Base-by-base conservation (phyloP, 2,888 invertebrate species). In the Fragum whitleyi region DNA sequence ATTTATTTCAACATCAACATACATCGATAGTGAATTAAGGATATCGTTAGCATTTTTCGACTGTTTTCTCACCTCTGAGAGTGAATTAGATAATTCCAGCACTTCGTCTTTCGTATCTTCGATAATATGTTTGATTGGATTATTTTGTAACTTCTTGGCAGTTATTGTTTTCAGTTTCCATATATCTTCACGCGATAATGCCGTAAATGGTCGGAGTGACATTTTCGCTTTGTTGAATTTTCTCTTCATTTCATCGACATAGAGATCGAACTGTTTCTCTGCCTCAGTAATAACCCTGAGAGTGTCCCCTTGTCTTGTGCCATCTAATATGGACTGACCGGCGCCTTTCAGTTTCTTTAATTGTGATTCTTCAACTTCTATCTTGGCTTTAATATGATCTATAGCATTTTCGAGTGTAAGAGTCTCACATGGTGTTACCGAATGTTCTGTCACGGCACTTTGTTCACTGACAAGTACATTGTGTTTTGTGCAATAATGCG, bases 301-400 rank as follows among this genome's bases (percentile, higher is more conserved):
- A 3, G 73, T 75, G 14, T 75, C 72, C 3, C 73, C 78, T 55
- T 82, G 78, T n/a, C 70, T 16, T 19, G 55, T 76, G 5, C 82
- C 82, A 29, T 82, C 82, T 21, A 82, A 67, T 62, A 82, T 82
- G 7, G 78, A 73, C 70, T 82, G 79, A 36, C 79, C 79, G 19
- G 70, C 65, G 1, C 47, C 61, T 62, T 79, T 78, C 57, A 82
- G 62, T 61, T 76, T 75, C 26, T 62, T 75, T 19, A 82, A 62
- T 62, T 82, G 72, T 11, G 72, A 51, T 57, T 76, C 47, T 7
- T 39, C 78, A 29, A n/a, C 11, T 16, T 79, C 76, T 42, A 76
- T 21, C 23, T 76, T 51, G 7, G 65, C 51, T 11, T 36, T 68
- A 3, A 82, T 55, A 28, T 73, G 76, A n/a, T 32, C 39, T 1